Conservation (phyloP, 2,888 invertebrate genomes). For the Agrotis ipsilon region DNA sequence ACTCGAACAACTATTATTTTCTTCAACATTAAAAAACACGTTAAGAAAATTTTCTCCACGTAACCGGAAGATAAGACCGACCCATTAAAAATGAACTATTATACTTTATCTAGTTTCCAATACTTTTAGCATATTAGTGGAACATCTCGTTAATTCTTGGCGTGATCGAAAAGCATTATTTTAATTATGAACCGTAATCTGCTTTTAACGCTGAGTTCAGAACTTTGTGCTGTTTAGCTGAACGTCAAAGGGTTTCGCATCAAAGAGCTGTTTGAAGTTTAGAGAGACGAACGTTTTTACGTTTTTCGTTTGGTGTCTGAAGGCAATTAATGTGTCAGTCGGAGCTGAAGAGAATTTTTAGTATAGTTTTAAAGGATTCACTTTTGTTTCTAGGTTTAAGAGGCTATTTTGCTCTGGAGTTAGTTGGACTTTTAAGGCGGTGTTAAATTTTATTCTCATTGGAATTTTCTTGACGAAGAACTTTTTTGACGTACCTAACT, state of each 20-base stretch:
- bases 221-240: slow-evolving; percentile 73
- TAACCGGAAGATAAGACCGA: slow-evolving; percentile 23
- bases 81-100: slow-evolving; percentile 44
- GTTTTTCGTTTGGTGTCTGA: slow-evolving; percentile 47
- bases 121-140: slow-evolving; percentile 27
- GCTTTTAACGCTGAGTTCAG: slow-evolving; percentile 72
- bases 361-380: slow-evolving; percentile 16
- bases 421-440: not conserved
- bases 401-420: slow-evolving; percentile 19
- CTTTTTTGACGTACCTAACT: not conserved
- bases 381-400: slow-evolving; percentile 20
- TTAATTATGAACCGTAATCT: slow-evolving; percentile 85
- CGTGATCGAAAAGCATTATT: slow-evolving; percentile 62
- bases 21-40: not conserved
- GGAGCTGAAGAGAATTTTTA: slow-evolving; percentile 21
- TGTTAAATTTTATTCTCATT: not conserved
- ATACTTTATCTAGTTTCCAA: slow-evolving; percentile 40
- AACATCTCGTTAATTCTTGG: slow-evolving; percentile 18
- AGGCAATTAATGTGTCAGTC: slow-evolving; percentile 55
- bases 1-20: not conserved
- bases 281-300: slow-evolving; percentile 48
- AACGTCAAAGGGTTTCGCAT: slow-evolving; percentile 70
- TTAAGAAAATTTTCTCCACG: slow-evolving; percentile 11
- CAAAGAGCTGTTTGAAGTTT: slow-evolving; percentile 59
- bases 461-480: not conserved